Evolutionary conservation across 2,797 vertebrate genomes (phyloP).

Genomic region (Passerculus sandwichensis): DNA sequence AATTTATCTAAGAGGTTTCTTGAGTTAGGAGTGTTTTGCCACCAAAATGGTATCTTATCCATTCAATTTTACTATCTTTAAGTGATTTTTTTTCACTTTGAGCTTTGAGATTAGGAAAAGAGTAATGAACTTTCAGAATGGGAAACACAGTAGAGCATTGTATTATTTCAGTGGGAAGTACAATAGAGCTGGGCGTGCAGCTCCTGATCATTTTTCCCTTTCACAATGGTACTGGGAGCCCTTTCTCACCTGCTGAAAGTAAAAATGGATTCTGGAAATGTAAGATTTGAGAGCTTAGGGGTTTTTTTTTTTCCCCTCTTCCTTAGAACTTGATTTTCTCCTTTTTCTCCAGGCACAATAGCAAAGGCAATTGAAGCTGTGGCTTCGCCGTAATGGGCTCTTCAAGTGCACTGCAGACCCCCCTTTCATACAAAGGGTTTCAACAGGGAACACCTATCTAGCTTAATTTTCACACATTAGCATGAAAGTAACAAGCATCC

Average conservation of each 20-base stretch:
- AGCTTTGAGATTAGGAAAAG: not conserved
- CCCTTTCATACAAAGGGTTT: not conserved
- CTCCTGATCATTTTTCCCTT: not conserved
- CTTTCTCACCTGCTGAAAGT: constrained; percentile 14
- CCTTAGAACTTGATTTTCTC: not conserved
- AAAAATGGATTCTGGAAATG: not conserved
- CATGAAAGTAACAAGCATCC: not conserved
- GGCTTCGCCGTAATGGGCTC: not conserved
- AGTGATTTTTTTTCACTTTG: not conserved
- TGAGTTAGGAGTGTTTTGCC: not conserved
- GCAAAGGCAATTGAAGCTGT: not conserved
- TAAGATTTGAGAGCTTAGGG: not conserved
- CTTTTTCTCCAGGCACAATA: not conserved
- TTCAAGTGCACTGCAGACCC: not conserved
- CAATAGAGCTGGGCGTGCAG: not conserved
- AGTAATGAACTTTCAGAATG: not conserved
- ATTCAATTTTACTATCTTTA: not conserved
- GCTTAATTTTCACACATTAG: constrained; percentile 15
- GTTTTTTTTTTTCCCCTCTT: fast-evolving
- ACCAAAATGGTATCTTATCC: not conserved
- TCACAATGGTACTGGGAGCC: not conserved
- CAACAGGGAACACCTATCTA: not conserved
- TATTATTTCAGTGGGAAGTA: not conserved
- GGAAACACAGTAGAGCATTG: not conserved
- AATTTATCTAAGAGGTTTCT: not conserved